phyloP scores from a whole-genome alignment of 2,797 vertebrate species.

The Philypnodon macrostomus region DNA sequence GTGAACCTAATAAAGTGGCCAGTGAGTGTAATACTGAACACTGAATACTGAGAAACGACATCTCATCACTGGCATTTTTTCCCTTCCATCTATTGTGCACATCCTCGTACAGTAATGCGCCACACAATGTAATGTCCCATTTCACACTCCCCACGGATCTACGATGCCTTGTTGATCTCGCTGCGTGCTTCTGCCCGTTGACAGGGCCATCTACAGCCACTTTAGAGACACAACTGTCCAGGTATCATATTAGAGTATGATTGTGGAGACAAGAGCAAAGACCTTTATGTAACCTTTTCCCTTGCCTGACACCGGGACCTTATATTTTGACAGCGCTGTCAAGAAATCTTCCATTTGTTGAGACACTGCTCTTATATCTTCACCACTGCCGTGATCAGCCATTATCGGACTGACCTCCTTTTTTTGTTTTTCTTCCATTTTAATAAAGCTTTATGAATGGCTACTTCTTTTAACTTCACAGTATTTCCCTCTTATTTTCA shows the following conservation, averaged over 20 bases:
- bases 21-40: no score
- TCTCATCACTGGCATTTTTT: constrained; percentile 17
- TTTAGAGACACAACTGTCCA: constrained; percentile 48
- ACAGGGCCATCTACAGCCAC: constrained; percentile 42
- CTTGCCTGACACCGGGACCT: constrained; percentile 18
- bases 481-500: constrained; percentile 2
- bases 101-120: constrained; percentile 9
- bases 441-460: constrained; percentile 14
- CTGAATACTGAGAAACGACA: constrained; percentile 23
- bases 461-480: constrained; percentile 12
- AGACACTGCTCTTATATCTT: constrained; percentile 19
- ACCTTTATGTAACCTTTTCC: constrained; percentile 62
- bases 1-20: no score
- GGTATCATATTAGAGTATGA: constrained; percentile 49
- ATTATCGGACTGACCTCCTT: constrained; percentile 12
- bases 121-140: constrained; percentile 23
- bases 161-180: constrained; percentile 42
- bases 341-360: constrained; percentile 39
- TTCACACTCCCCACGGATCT: constrained; percentile 33
- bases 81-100: background rate
- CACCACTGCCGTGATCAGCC: background rate
- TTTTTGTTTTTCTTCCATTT: constrained; percentile 6
- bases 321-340: constrained; percentile 43
- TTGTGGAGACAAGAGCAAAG: constrained; percentile 56
- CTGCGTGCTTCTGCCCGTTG: constrained; percentile 29